phyloP scores from a whole-genome alignment of 2,113 vertebrate species.

The Tupaia chinensis region DNA sequence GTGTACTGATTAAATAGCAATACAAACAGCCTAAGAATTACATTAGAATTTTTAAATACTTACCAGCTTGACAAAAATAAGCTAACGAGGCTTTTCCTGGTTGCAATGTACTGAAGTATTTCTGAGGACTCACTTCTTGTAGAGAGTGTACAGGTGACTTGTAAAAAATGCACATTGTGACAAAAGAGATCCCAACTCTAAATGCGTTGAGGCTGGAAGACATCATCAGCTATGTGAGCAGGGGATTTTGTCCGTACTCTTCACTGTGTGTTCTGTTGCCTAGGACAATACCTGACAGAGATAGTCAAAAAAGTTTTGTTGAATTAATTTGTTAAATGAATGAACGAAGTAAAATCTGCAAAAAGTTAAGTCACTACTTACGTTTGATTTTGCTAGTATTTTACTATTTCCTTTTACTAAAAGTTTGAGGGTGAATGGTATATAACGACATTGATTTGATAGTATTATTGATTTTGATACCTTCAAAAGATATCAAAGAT shows the following conservation, averaged over 20 bases:
- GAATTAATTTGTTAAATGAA: conserved; percentile 39
- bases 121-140: conserved; percentile 78
- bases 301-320: neutral
- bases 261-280: conserved; percentile 10
- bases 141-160: conserved; percentile 36
- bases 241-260: neutral
- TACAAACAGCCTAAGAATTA: conserved; percentile 34
- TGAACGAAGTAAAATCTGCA: conserved; percentile 46
- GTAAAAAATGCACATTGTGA: conserved; percentile 57
- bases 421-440: conserved; percentile 10
- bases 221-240: neutral
- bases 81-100: conserved; percentile 84
- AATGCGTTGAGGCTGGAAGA: neutral
- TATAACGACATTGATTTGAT: conserved; percentile 11
- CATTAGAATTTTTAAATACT: conserved; percentile 55
- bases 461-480: conserved; percentile 33
- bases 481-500: conserved; percentile 48
- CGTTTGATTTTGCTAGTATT: conserved; percentile 20
- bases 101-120: conserved; percentile 78
- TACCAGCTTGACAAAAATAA: conserved; percentile 84
- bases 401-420: conserved; percentile 52
- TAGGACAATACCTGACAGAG: conserved; percentile 9
- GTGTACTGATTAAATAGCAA: neutral
- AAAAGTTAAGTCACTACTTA: conserved; percentile 8
- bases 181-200: conserved; percentile 23